Conservation (phyloP, 1,140 invertebrate genomes). For the Drosophila kepulauana region DNA sequence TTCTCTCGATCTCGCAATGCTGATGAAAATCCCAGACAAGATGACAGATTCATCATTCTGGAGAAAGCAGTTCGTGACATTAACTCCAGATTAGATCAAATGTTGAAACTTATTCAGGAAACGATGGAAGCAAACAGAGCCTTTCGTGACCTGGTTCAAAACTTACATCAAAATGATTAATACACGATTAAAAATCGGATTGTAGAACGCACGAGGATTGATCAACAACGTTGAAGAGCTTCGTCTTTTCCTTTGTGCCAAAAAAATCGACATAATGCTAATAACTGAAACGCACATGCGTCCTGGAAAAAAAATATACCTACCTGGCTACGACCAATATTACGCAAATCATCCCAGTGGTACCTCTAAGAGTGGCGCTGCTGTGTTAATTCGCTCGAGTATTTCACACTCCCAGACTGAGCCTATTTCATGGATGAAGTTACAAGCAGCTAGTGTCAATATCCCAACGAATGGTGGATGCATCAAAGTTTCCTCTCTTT, state of each 20-base stretch:
- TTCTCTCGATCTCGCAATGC: background rate
- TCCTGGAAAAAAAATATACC: constrained; percentile 13
- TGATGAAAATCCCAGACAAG: background rate
- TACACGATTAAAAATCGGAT: constrained; percentile 31
- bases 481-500: background rate
- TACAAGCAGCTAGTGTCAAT: background rate
- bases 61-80: constrained; percentile 24
- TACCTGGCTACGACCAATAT: constrained; percentile 32
- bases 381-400: too few species aligned
- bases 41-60: background rate
- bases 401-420: too few species aligned
- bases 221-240: constrained; percentile 1
- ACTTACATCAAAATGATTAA: constrained; percentile 17
- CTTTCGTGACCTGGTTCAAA: constrained; percentile 32
- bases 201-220: constrained; percentile 38
- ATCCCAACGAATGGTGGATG: background rate
- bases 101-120: constrained; percentile 27
- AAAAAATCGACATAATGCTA: constrained; percentile 9
- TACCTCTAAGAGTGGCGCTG: constrained; percentile 20
- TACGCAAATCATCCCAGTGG: constrained; percentile 25
- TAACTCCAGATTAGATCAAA: constrained; percentile 26
- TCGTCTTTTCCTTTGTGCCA: constrained; percentile 3
- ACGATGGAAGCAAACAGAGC: constrained; percentile 21
- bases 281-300: constrained; percentile 14
- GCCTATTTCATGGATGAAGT: background rate